phyloP scores from a whole-genome alignment of 2,113 vertebrate genomes.

The Puffinus mauretanicus region DNA sequence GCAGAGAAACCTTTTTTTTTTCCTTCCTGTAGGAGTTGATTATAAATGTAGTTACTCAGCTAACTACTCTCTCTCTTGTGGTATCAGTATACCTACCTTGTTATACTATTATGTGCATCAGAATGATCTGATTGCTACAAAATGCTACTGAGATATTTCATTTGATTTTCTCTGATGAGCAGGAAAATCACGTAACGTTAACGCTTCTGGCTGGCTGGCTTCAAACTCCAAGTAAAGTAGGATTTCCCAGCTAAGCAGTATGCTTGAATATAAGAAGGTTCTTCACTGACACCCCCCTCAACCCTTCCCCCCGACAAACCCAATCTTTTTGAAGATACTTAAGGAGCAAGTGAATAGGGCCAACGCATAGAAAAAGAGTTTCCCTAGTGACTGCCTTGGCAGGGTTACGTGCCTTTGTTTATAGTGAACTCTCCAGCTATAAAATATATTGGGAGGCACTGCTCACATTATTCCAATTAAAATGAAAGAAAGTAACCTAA shows the following conservation, averaged over 20 bases:
- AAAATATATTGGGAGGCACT: constrained; percentile 55
- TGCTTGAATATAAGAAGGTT: not conserved
- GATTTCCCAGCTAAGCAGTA: not conserved
- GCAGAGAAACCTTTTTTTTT: not conserved
- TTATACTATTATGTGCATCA: not conserved
- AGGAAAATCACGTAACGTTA: not conserved
- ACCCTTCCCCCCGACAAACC: not conserved
- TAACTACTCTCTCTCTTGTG: not conserved
- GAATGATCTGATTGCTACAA: not conserved
- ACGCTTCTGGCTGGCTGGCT: not conserved
- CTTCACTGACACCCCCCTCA: not conserved
- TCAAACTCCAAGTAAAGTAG: not conserved
- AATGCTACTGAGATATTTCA: not conserved
- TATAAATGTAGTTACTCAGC: not conserved
- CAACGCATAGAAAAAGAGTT: constrained; percentile 1
- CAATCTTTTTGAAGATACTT: not conserved
- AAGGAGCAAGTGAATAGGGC: constrained; percentile 3
- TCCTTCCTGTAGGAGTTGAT: not conserved
- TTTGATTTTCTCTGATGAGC: not conserved
- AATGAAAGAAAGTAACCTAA: constrained; percentile 63
- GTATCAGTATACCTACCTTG: not conserved
- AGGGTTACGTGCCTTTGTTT: constrained; percentile 56
- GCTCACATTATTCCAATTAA: constrained; percentile 63
- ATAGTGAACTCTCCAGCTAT: constrained; percentile 39
- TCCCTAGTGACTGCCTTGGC: constrained; percentile 47